A percentile compares a stretch with the other conserved stretches of the same genome.
These are phyloP conservation scores for Helarctos malayanus DNA, from an alignment of 2,797 vertebrate species.

Conservation along the genomic window DNA sequence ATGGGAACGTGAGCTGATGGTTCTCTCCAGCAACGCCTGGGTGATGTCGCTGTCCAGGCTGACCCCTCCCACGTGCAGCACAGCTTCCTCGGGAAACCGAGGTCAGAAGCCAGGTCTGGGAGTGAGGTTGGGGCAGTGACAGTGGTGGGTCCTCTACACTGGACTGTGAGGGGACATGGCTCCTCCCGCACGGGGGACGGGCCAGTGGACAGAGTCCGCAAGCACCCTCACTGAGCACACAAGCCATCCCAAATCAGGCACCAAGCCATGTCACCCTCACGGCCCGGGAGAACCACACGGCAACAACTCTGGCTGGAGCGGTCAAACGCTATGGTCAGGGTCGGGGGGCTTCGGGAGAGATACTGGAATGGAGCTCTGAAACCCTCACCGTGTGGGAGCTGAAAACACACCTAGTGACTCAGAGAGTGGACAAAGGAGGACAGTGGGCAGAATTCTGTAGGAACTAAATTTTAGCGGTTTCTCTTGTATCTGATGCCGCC, in stretches of 20 bases:
- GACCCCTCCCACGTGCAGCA: no score
- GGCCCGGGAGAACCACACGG: accelerated
- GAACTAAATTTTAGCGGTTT: neutral
- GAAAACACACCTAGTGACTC: neutral
- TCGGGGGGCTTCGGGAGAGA: neutral
- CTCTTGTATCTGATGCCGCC: accelerated
- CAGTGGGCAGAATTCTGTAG: accelerated
- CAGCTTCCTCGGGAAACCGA: neutral
- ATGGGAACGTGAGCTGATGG: accelerated
- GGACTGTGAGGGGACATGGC: neutral
- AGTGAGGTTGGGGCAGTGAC: accelerated
- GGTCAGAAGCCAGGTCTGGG: neutral
- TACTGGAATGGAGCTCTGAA: accelerated
- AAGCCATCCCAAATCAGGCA: neutral
- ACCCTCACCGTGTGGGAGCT: neutral
- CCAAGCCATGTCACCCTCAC: accelerated
- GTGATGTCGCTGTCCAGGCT: accelerated
- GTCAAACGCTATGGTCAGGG: accelerated
- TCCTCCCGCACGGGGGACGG: accelerated
- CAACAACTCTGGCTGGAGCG: neutral
- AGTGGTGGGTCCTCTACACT: neutral
- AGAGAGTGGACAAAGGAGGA: no score
- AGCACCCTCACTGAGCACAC: neutral
- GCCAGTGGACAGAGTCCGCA: neutral
- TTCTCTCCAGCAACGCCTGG: accelerated